Base-by-base conservation (phyloP, 2,888 invertebrate species). In the Listrodromus nycthemerus region DNA sequence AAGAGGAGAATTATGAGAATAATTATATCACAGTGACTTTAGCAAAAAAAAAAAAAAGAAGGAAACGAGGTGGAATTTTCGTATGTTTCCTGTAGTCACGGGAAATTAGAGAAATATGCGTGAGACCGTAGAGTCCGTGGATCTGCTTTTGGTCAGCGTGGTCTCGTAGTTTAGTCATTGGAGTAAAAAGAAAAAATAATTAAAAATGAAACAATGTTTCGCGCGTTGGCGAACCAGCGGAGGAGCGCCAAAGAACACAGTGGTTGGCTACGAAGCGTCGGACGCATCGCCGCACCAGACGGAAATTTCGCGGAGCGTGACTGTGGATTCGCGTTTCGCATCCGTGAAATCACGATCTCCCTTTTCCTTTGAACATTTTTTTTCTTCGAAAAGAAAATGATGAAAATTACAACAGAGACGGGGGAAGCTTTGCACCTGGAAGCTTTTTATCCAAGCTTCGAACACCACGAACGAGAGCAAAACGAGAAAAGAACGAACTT, bases 321-420 rank as follows among this genome's bases (percentile, higher is more conserved):
- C 89, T 85, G 86, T 79, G 86, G 85, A 89, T 89, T 84, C 73
- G 71, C 77, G 82, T 65, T 84, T 76, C 73, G 67, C 82, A 86
- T 74, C 86, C 89, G 85, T 89, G 86, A 88, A 89, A 89, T 86
- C 87, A 86, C 80, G 63, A 52, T 65, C 65, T 75, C 65, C 52
- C 61, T 73, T 41, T 27, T 30, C 6, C 61, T 24, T 73, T 75
- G 52, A 50, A 16, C 50, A 19, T 8, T 37, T 41, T 16, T 24
- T 52, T 41, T 61, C 48, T 10, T 48, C 48, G 33, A 74, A 74
- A 65, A 50, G 48, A 58, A 58, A 58, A 58, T 58, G 50, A 65
- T 65, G 74, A 65, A 74, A 65, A 74, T 74, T 74, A 65, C 63
- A 74, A 74, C 50, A 30, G 33, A 21, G 30, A n/a, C 21, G 30